These are phyloP conservation scores for Willisornis vidua DNA, from an alignment of 2,113 vertebrate species.

Conservation along the genomic window DNA sequence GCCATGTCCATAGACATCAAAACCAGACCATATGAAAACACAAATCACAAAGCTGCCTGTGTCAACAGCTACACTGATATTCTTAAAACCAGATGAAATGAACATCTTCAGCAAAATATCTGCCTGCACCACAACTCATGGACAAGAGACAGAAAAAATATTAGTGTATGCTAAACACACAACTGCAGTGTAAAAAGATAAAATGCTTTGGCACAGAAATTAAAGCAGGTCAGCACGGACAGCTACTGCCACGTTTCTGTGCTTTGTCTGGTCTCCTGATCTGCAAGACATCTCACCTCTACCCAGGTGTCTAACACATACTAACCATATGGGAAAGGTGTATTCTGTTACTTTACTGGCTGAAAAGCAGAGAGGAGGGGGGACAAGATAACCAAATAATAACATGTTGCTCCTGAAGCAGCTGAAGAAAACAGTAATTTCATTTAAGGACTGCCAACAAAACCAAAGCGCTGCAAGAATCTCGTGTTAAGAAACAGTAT, in stretches of 20 bases:
- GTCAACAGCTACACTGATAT: background rate
- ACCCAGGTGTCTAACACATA: background rate
- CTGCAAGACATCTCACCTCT: background rate
- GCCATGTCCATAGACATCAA: background rate
- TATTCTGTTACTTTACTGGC: background rate
- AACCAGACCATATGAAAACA: background rate
- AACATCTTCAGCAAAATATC: background rate
- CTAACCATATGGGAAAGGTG: background rate
- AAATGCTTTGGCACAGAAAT: background rate
- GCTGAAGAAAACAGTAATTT: background rate
- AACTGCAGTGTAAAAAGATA: background rate
- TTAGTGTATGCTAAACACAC: background rate
- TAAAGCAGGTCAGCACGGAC: background rate
- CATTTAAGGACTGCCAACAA: background rate
- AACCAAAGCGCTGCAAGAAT: background rate
- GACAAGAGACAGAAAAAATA: background rate
- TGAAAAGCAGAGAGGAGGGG: background rate
- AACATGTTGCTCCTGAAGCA: background rate
- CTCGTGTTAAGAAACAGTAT: fast-evolving
- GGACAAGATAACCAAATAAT: background rate
- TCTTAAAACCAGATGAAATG: background rate
- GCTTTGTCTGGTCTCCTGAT: background rate
- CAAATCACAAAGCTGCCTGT: background rate
- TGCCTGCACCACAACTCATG: background rate
- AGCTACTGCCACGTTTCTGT: background rate